A percentile compares a stretch with the other conserved stretches of the same genome.
Evolutionary conservation across 37 sponge, comb jelly and placozoan species (phyloP).

Genomic region (Geodia barretti): DNA sequence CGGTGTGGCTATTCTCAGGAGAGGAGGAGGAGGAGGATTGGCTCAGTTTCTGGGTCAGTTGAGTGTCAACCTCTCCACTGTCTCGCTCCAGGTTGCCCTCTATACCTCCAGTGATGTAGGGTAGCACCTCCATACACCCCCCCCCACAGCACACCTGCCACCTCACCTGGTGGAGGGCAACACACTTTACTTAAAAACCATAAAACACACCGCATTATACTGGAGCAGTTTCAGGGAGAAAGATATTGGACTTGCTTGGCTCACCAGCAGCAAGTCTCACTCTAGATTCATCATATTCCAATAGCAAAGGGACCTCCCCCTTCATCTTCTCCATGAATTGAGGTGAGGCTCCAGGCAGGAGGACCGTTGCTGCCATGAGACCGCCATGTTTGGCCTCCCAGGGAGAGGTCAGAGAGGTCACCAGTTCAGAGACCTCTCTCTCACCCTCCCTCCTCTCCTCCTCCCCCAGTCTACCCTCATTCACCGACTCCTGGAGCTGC

Average conservation of each 20-base stretch:
- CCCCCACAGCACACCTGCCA: conserved; percentile 54
- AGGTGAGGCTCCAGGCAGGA: conserved; percentile 8
- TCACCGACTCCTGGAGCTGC: conserved; percentile 16
- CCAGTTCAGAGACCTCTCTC: not conserved
- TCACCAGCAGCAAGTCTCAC: conserved; percentile 62
- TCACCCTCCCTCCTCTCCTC: conserved; percentile 2
- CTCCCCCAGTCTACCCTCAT: not conserved
- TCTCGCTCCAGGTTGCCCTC: conserved; percentile 64
- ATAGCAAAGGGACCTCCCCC: conserved; percentile 32
- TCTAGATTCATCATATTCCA: conserved; percentile 64
- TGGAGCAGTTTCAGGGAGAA: too few species aligned
- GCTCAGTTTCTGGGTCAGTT: conserved; percentile 31
- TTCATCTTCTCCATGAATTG: conserved; percentile 12
- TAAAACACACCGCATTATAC: too few species aligned
- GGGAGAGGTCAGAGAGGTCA: conserved; percentile 4
- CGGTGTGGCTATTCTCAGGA: not conserved
- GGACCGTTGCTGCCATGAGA: conserved; percentile 31
- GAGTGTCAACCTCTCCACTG: not conserved
- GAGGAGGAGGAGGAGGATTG: not conserved
- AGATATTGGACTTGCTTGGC: not conserved
- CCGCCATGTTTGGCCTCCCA: conserved; percentile 77
- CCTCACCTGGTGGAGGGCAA: conserved; percentile 65
- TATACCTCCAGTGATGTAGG: conserved; percentile 39
- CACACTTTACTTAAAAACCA: too few species aligned
- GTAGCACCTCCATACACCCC: conserved; percentile 38